Conservation (phyloP, 2,888 invertebrate genomes). For the Andricus curvator region DNA sequence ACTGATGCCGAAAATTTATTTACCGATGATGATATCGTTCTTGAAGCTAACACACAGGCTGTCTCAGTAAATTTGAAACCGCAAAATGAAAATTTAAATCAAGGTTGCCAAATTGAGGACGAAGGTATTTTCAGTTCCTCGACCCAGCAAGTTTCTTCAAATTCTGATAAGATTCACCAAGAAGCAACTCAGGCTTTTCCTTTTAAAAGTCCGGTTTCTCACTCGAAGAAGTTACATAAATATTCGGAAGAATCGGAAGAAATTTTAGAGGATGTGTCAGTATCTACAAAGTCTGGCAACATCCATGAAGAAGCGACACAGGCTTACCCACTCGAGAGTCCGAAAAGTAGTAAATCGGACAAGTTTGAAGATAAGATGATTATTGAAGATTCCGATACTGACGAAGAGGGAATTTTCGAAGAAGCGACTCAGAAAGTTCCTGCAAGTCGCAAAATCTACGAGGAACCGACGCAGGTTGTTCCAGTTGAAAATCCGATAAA, state of each 20-base stretch:
- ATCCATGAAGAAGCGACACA: neutral
- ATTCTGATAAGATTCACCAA: constrained; percentile 34
- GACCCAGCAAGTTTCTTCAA: neutral
- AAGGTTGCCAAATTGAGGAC: constrained; percentile 51
- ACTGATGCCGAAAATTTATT: neutral
- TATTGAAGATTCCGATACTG: neutral
- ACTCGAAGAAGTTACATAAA: constrained; percentile 12
- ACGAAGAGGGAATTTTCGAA: constrained; percentile 20
- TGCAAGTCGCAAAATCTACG: neutral
- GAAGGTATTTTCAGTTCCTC: constrained; percentile 44
- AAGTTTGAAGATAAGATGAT: neutral
- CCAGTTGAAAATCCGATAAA: neutral
- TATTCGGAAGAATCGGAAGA: neutral
- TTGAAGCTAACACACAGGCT: neutral
- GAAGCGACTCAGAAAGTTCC: neutral
- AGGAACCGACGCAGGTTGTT: neutral
- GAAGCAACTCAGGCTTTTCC: constrained; percentile 21
- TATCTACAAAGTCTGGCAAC: neutral
- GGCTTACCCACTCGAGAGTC: neutral
- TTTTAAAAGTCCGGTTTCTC: neutral
- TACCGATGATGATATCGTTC: neutral
- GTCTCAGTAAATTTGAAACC: neutral
- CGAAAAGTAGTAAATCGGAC: neutral
- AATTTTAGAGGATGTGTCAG: neutral
- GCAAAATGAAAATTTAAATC: neutral